phyloP scores from a whole-genome alignment of 2,113 vertebrate species.

The rat (Rattus norvegicus) region GRCr8 NC_086036.1:32120501-32121000 shows the following conservation, averaged over 20 bases:
- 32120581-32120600: background rate
- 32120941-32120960: background rate
- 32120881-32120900: background rate
- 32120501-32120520: background rate
- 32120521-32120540: background rate
- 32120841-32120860: background rate
- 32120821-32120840: background rate
- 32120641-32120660: background rate
- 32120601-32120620: background rate
- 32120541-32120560: background rate
- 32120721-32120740: background rate
- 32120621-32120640: background rate
- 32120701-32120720: background rate
- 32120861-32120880: background rate
- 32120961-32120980: background rate
- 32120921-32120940: background rate
- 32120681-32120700: background rate
- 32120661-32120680: background rate
- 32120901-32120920: background rate
- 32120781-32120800: background rate
- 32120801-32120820: background rate
- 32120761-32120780: background rate
- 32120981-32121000: background rate
- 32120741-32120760: background rate
- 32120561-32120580: background rate